Percentiles rank a stretch among this genome's conserved stretches.
phyloP scores from a whole-genome alignment of 2,797 vertebrate species.

The Acanthopagrus latus region DNA sequence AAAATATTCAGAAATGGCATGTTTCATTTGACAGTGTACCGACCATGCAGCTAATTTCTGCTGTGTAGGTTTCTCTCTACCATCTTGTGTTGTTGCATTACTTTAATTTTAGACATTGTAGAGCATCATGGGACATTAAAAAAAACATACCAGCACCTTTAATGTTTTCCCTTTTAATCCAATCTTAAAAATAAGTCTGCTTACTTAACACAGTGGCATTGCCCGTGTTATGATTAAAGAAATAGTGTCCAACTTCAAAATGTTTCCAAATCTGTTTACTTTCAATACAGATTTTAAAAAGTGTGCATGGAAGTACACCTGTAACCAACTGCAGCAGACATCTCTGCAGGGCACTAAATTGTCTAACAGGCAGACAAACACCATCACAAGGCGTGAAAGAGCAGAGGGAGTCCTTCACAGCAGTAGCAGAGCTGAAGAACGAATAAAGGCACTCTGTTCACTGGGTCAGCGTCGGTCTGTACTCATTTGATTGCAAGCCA shows the following conservation, averaged over 20 bases:
- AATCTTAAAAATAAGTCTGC: background rate
- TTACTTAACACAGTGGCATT: background rate
- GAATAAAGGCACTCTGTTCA: conserved; percentile 60
- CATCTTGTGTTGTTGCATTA: background rate
- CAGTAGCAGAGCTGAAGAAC: conserved; percentile 7
- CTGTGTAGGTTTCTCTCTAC: background rate
- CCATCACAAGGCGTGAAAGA: background rate
- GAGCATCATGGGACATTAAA: background rate
- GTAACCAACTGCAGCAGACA: background rate
- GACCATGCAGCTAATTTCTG: background rate
- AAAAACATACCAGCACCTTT: background rate
- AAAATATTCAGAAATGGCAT: conserved; percentile 54
- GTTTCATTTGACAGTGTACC: conserved; percentile 32
- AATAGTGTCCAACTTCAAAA: background rate
- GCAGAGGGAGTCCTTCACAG: conserved; percentile 32
- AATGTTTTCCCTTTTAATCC: background rate
- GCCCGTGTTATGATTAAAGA: background rate
- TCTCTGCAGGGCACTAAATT: conserved; percentile 3
- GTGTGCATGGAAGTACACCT: background rate
- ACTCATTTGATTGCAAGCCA: conserved; percentile 29
- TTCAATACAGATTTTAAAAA: background rate
- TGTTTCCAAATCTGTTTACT: background rate
- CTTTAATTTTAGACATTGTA: conserved; percentile 10
- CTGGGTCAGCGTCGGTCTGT: conserved; percentile 38
- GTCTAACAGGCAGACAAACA: conserved; percentile 16